These are phyloP conservation scores for Emydoidea blandingii DNA, from an alignment of 2,797 vertebrate species.

Conservation along the genomic window DNA sequence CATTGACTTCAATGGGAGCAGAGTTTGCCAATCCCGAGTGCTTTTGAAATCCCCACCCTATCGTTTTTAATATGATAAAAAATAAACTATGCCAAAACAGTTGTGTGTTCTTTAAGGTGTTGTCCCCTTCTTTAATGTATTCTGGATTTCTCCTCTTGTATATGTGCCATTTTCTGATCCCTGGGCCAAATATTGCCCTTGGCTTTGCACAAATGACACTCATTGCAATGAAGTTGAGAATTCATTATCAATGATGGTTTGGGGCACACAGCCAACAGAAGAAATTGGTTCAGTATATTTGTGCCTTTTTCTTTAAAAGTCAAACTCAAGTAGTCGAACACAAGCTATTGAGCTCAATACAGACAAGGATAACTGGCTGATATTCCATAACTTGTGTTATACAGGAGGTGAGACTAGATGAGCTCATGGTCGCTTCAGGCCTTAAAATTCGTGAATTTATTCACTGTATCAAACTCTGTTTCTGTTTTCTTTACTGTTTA, in stretches of 20 bases:
- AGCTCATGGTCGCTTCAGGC: neutral
- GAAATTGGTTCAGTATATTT: neutral
- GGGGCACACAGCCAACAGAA: neutral
- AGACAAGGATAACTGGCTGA: neutral
- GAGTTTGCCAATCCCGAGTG: neutral
- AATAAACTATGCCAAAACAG: neutral
- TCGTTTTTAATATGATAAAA: neutral
- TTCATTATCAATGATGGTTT: neutral
- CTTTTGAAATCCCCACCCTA: neutral
- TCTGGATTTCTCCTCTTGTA: neutral
- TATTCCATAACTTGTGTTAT: neutral
- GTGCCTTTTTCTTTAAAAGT: neutral
- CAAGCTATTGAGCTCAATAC: neutral
- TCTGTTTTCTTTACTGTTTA: neutral
- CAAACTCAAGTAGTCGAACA: neutral
- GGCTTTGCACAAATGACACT: neutral
- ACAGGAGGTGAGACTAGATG: neutral
- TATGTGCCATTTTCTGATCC: neutral
- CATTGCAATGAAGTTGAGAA: neutral
- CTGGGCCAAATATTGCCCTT: neutral
- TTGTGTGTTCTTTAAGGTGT: neutral
- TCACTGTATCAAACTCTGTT: neutral
- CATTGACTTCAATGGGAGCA: neutral
- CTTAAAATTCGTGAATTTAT: neutral
- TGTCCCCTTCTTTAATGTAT: neutral